Base-by-base conservation (phyloP, 2,888 invertebrate species). In the Chironomus tentans region DNA sequence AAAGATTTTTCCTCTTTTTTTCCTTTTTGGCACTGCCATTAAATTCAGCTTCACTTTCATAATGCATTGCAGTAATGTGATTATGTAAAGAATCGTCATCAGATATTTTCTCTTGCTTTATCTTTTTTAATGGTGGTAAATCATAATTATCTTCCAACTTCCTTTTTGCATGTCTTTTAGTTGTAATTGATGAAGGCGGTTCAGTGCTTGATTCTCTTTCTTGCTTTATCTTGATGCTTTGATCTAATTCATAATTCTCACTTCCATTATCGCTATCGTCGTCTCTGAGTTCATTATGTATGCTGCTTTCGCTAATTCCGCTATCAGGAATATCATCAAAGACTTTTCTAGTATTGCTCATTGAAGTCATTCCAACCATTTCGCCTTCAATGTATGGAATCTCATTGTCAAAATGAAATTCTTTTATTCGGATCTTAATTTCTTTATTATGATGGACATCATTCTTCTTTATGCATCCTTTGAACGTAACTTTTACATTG, bases 381-480 rank as follows among this genome's bases (percentile, higher is more conserved):
- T 83, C 82, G 1, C 84, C 84, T 77, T 83, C 83, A 68, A 84
- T 84, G 24, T 81, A 83, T 0, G 84, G 84, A 78, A 83, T 81
- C 0, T 79, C 77, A 78, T 79, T 81, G 74, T 81, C 79, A 18
- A 84, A 78, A 76, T 83, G 80, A 50, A 82, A 84, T 10, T 81
- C 80, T 24, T 81, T 82, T 48, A 84, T 82, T 3, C 80, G 80
- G 77, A 84, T 82, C 72, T 81, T 81, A 5, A 84, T 81, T 50
- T 84, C 80, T 15, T 87, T 84, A 28, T 84, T 81, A 77, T 84
- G 79, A 4, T 86, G 86, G 47, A 82, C 77, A 86, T 87, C 86
- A 50, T 82, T 78, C 2, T 78, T 78, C 2, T 78, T 47, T 7
- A 83, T 77, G 56, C 78, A 78, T 3, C 78, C 79, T 38, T 79